Evolutionary conservation across 2,797 vertebrate genomes (phyloP).

Genomic region (Chaenodraco wilsoni): DNA sequence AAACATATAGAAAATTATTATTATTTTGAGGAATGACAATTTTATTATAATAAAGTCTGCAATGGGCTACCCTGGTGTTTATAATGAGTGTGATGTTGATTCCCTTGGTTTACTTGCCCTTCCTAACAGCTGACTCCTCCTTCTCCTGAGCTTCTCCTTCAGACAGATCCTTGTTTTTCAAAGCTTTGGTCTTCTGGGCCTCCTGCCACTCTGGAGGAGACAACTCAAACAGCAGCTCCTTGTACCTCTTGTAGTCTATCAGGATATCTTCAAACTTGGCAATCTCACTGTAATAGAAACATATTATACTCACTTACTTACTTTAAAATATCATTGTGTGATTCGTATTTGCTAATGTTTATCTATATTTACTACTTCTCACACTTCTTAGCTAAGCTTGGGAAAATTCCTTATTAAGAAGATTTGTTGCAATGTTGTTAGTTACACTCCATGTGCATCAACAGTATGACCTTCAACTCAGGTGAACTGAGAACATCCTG

Average conservation of each 20-base stretch:
- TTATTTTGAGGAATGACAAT: no score
- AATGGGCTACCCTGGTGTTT: neutral
- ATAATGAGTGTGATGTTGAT: neutral
- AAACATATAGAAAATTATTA: no score
- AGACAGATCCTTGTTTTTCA: constrained; percentile 5
- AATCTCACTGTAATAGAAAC: constrained; percentile 83
- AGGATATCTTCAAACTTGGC: constrained; percentile 85
- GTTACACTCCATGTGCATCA: no score
- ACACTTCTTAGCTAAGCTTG: no score
- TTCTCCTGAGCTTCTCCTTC: constrained; percentile 22
- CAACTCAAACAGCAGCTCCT: constrained; percentile 89
- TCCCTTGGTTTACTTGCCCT: constrained; percentile 21
- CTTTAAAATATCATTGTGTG: no score
- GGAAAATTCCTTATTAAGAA: no score
- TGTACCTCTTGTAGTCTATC: constrained; percentile 86
- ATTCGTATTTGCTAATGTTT: no score
- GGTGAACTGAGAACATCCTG: no score
- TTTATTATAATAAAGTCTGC: no score
- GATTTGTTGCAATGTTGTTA: no score
- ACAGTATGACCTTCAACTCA: no score
- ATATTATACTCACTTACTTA: neutral
- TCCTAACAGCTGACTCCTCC: constrained; percentile 7
- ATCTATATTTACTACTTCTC: no score
- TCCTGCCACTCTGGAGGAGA: constrained; percentile 91
- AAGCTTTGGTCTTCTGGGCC: constrained; percentile 62